These are phyloP conservation scores for Augiades crinisus DNA, from an alignment of 2,888 invertebrate species.

Conservation along the genomic window DNA sequence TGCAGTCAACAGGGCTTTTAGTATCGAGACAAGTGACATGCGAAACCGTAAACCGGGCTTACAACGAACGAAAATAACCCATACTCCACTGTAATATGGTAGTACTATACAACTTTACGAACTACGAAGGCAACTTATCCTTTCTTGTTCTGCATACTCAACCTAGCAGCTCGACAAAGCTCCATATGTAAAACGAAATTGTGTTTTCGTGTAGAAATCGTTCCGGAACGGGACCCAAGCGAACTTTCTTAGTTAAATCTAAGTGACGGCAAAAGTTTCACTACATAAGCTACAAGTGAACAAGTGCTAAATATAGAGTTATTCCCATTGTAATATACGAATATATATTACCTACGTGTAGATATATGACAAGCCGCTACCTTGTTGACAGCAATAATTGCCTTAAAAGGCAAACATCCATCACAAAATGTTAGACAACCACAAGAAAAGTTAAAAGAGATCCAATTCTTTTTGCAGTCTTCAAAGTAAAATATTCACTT, in stretches of 20 bases:
- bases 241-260: slow-evolving; percentile 12
- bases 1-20: slow-evolving; percentile 51
- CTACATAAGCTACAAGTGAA: slow-evolving; percentile 1
- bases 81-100: background rate
- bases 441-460: too few species aligned
- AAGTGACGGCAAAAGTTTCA: background rate
- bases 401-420: too few species aligned
- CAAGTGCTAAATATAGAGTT: background rate
- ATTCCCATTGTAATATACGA: background rate
- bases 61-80: slow-evolving; percentile 3
- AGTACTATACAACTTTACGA: slow-evolving; percentile 13
- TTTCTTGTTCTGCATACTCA: slow-evolving; percentile 41
- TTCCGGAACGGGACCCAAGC: background rate
- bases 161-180: slow-evolving; percentile 43
- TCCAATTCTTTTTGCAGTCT: too few species aligned
- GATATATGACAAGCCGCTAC: too few species aligned
- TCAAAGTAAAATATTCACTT: too few species aligned
- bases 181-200: slow-evolving; percentile 32
- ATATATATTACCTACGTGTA: too few species aligned
- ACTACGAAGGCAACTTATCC: slow-evolving; percentile 23
- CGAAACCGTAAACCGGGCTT: too few species aligned
- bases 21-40: slow-evolving; percentile 40
- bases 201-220: slow-evolving; percentile 19
- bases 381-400: too few species aligned
- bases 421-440: too few species aligned